A percentile compares a stretch with the other conserved stretches of the same genome.
Conservation (phyloP, 2,797 vertebrate species). For the Euphonia xanthogaster region DNA sequence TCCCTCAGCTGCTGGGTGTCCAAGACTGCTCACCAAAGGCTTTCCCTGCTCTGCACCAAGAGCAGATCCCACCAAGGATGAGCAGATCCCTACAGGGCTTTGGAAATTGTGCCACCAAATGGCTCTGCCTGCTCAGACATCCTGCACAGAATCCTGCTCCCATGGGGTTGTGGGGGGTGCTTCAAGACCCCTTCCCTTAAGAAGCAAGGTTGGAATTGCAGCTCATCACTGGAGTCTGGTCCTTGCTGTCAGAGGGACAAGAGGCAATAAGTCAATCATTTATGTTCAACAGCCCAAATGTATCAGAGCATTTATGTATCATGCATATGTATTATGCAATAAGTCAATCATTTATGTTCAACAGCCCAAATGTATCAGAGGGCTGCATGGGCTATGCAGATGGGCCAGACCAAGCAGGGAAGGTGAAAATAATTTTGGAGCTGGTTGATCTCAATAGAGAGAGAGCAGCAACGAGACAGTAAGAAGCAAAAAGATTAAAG, state of each 20-base stretch:
- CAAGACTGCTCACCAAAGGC: background rate
- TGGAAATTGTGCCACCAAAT: background rate
- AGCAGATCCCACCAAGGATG: background rate
- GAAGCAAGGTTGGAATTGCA: background rate
- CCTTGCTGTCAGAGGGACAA: background rate
- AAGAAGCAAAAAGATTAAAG: background rate
- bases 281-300: no score
- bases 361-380: background rate
- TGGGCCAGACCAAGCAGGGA: background rate
- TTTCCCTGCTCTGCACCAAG: background rate
- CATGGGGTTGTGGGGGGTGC: accelerated
- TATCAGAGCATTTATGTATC: no score
- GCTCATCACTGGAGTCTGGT: background rate
- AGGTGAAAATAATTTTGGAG: background rate
- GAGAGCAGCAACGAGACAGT: background rate
- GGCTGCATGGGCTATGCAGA: background rate
- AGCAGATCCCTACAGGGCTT: background rate
- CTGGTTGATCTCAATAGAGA: background rate
- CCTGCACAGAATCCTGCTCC: background rate
- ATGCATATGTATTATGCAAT: no score
- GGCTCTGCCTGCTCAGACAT: accelerated
- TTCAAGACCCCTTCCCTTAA: background rate
- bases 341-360: background rate
- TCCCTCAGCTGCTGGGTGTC: background rate
- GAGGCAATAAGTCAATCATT: background rate